Evolutionary conservation across 2,113 vertebrate species (phyloP).

Genomic region (Climacteris rufus): DNA sequence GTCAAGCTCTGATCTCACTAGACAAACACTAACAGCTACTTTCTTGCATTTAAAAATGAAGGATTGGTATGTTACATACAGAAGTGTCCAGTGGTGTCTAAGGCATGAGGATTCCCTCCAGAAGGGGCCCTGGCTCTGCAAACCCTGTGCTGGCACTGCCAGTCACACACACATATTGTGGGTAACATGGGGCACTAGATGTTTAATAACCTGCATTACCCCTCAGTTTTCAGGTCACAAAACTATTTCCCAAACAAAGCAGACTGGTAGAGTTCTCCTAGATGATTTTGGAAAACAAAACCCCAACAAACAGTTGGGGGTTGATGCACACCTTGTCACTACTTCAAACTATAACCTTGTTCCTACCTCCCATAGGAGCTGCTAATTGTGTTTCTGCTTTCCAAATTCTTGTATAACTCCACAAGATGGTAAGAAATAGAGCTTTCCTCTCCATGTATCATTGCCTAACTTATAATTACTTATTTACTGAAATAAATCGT

Average conservation of each 20-base stretch:
- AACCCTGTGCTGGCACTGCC: background rate
- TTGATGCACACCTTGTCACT: background rate
- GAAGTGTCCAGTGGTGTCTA: background rate
- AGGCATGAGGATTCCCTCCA: background rate
- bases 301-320: background rate
- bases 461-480: background rate
- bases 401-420: background rate
- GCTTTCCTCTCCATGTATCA: background rate
- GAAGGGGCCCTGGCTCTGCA: background rate
- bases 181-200: background rate
- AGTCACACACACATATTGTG: fast-evolving
- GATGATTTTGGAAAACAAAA: background rate
- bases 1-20: background rate
- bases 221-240: background rate
- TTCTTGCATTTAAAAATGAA: background rate
- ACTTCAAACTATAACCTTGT: background rate
- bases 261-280: background rate
- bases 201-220: background rate
- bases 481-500: background rate
- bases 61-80: background rate
- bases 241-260: background rate
- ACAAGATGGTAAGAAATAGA: background rate
- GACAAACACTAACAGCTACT: background rate
- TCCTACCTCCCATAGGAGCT: background rate
- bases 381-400: background rate